Base-by-base conservation (phyloP, 2,888 invertebrate genomes). In the Danaus chrysippus region DNA sequence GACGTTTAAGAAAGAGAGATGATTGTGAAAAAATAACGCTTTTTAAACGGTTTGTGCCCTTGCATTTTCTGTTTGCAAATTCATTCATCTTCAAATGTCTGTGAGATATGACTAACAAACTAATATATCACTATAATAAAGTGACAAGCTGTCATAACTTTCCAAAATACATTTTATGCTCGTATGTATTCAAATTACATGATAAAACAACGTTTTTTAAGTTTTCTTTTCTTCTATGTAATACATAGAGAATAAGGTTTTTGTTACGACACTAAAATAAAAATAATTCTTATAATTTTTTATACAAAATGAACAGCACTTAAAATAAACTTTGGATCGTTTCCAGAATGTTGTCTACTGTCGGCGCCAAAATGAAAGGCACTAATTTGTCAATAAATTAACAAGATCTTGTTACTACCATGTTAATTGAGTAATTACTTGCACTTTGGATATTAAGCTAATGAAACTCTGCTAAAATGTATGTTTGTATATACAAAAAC, bases 281-380 rank as follows among this genome's bases (percentile, higher is more conserved):
- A 46, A 46, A 46, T 8, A 15, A 46, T 15, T 15, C 13, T 46
- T 43, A 43, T 43, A 46, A 6, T 46, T n/a, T 46, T 46, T 15
- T 10, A 46, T 46, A n/a, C n/a, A 46, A 46, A 46, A n/a, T 12
- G 15, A 46, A 46, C 15, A 46, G 46, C 42, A 58, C 52, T 10
- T 19, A 43, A 44, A 41, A 58, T 41, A 58, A 11, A 17, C 49
- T 52, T 58, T 58, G 58, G 53, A 52, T 53, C n/a, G 17, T 53
- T 12, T 58, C 53, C 58, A 58, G 49, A 58, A 10, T 19, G 42
- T 58, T 58, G 53, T 58, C 52, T 58, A 53, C 52, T 58, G 52
- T 42, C 19, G 52, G 58, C 58, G 58, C 58, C 58, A 52, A 58
- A 58, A 53, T 43, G n/a, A 42, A 52, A 49, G 49, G n/a, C 53